These are phyloP conservation scores for Melopsittacus undulatus DNA, from an alignment of 2,797 vertebrate species.

Conservation along the genomic window DNA sequence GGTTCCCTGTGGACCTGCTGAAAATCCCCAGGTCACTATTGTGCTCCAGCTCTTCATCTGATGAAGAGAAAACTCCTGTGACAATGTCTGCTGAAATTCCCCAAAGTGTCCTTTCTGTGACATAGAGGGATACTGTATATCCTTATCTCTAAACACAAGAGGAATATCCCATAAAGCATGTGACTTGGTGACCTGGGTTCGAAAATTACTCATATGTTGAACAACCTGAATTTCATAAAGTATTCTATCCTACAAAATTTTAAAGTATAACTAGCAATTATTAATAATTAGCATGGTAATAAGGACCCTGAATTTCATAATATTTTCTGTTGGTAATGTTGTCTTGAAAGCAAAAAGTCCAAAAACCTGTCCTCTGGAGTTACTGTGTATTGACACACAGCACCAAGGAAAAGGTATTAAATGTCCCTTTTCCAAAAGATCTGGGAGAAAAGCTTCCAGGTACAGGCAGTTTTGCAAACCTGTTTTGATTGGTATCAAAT, in stretches of 20 bases:
- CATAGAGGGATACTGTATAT: background rate
- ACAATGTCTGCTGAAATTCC: background rate
- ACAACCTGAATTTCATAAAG: background rate
- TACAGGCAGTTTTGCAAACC: background rate
- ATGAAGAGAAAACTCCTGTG: background rate
- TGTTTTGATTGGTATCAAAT: background rate
- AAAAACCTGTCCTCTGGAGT: background rate
- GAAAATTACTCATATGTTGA: background rate
- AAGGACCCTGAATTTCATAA: background rate
- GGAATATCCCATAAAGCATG: background rate
- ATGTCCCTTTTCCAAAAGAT: background rate
- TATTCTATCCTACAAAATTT: background rate
- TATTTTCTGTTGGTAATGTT: background rate
- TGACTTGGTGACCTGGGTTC: background rate
- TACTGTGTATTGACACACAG: background rate
- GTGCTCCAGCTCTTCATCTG: background rate
- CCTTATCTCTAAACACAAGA: accelerated
- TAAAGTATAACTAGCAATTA: background rate
- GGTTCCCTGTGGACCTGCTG: background rate
- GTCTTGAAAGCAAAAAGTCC: background rate
- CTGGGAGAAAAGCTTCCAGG: background rate
- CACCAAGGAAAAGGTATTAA: background rate
- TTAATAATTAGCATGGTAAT: background rate
- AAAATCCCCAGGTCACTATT: background rate
- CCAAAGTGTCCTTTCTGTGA: background rate